Base-by-base conservation (phyloP, 2,797 vertebrate genomes). In the Decapterus maruadsi region DNA sequence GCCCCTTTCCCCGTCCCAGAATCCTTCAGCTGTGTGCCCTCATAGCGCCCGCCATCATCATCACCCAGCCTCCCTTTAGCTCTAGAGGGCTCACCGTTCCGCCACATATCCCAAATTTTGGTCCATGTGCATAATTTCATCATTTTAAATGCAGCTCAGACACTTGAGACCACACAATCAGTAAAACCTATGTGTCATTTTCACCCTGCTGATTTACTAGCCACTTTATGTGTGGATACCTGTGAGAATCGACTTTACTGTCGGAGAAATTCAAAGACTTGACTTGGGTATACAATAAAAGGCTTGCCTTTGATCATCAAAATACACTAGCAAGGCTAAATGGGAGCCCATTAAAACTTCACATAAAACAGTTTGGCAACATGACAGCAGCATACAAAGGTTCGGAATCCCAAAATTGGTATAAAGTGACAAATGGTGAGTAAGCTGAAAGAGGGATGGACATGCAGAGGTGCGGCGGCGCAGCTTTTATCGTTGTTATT, bases 341-440 rank as follows among this genome's bases (percentile, higher is more conserved):
- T 72, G 34, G 63, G 56, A 75, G 34, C 72, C 81, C 72, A 80
- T 88, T 85, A 84, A 81, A 84, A 57, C 54, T 14, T 62, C 77
- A 74, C 80, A 17, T 72, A 68, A 80, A 81, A 56, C 66, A 78
- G 55, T 69, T 85, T 89, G 85, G 83, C 85, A 79, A 66, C 20
- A 31, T 79, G 69, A 81, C 80, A 75, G 65, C 72, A 68, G 40
- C 81, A 84, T 90, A 82, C 89, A 87, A 89, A 82, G 80, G 22
- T 58, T 71, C 68, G 48, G 60, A 90, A 90, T 92, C 91, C 89
- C 60, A 81, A 91, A 94, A 92, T 92, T 89, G 80, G 76, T 72
- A 53, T 80, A 58, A 91, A 92, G 89, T 89, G 88, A 90, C 77
- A 88, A 87, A 89, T 60, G 82, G 80, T 72, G 77, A 83, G 69